Base-by-base conservation (phyloP, 2,113 vertebrate species). In the Chaenocephalus aceratus region DNA sequence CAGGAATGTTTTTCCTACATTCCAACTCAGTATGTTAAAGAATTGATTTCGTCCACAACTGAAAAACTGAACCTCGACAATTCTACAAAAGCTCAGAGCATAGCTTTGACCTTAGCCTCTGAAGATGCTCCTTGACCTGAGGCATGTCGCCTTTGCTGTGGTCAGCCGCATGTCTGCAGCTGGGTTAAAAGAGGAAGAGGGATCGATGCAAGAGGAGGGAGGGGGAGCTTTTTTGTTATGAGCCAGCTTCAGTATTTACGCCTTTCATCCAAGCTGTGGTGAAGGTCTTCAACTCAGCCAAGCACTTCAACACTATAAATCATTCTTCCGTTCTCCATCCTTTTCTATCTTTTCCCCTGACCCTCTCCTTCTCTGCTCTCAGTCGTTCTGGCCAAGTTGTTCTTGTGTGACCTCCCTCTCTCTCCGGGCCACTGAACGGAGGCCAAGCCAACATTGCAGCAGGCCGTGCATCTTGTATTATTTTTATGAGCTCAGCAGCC, bases 401-500 rank as follows among this genome's bases (percentile, higher is more conserved):
- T 86, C 74, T 69, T 58, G 34, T 60, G 49, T 86, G 79, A 86
- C 83, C 83, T 75, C 15, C 75, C 23, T 72, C 53, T 36, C 60
- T 79, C 45, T 77, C 75, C 57, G 10, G 82, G 75, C 83, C 23
- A 54, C 79, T 82, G 84, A 89, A 84, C 13, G 14, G 58, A 80
- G 13, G 82, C 88, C 85, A 70, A 63, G 77, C 85, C 80, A 78
- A 69, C 58, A 67, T n/a, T 80, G 86, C 84, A 80, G 77, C 80
- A 85, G 80, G 69, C 83, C 12, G 69, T 88, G 78, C 78, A 83
- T 76, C 71, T 82, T 85, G 80, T 91, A 91, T 89, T 91, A 86
- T 91, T 93, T 94, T 93, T 93, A 94, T 90, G 85, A 94, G 90
- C 80, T 90, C 86, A 87, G 91, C 86, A 93, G 88, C 75, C 86